These are phyloP conservation scores for Mizuhopecten yessoensis DNA, from an alignment of 1,140 invertebrate genomes.

Conservation along the genomic window DNA sequence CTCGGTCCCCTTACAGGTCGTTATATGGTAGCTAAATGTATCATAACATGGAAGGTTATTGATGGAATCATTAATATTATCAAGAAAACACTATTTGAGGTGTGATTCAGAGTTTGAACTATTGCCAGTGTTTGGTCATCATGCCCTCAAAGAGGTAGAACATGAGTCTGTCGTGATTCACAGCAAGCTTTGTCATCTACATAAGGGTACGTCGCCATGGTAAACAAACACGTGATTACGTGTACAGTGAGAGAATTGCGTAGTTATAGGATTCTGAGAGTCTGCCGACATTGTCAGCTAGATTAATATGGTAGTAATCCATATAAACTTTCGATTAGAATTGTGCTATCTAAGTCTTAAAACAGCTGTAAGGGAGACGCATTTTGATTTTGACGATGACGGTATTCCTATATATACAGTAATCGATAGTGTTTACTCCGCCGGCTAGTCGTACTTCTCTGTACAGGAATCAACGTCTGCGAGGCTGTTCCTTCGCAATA, in stretches of 20 bases:
- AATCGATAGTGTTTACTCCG: not conserved
- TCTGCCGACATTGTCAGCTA: not conserved
- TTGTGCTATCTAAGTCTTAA: not conserved
- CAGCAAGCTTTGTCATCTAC: not conserved
- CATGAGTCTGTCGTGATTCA: not conserved
- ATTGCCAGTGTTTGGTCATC: constrained; percentile 1
- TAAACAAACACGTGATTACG: not conserved
- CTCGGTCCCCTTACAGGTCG: not conserved
- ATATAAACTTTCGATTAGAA: not conserved
- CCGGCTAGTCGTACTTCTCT: not conserved
- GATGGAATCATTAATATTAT: not conserved
- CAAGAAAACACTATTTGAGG: not conserved
- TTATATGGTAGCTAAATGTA: not conserved
- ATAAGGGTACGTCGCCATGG: constrained; percentile 15
- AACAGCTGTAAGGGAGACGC: not conserved
- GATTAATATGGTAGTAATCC: not conserved
- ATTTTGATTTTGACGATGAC: not conserved
- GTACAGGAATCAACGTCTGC: too few species aligned
- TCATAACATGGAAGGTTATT: not conserved
- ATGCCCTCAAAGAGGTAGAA: not conserved
- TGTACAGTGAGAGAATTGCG: not conserved
- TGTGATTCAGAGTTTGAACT: constrained; percentile 10
- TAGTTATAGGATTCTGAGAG: not conserved
- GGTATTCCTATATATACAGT: not conserved
- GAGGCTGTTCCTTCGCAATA: too few species aligned